Conservation (phyloP, 2,888 invertebrate species). For the Tuta absoluta region DNA sequence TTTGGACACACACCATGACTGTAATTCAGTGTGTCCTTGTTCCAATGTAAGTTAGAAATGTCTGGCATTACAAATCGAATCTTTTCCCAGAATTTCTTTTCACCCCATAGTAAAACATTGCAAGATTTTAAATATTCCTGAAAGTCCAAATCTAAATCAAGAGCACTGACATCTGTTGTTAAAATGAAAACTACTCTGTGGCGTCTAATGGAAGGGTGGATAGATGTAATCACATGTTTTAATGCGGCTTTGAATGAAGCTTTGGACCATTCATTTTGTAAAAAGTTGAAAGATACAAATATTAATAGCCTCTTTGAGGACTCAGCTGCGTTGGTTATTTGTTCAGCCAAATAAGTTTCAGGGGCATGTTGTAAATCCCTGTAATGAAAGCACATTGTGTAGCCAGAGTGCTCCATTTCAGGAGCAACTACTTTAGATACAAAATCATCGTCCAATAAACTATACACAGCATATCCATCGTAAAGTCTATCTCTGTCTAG, state of each 20-base stretch:
- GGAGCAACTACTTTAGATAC: slow-evolving; percentile 85
- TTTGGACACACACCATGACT: slow-evolving; percentile 79
- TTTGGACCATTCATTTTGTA: slow-evolving; percentile 91
- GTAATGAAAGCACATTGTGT: slow-evolving; percentile 85
- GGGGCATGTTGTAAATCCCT: slow-evolving; percentile 83
- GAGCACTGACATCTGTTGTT: slow-evolving; percentile 85
- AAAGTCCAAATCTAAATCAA: slow-evolving; percentile 88
- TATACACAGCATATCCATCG: slow-evolving; percentile 94
- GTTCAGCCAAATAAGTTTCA: slow-evolving; percentile 82
- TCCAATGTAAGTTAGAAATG: slow-evolving; percentile 82
- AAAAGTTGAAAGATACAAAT: slow-evolving; percentile 89
- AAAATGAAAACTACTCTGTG: slow-evolving; percentile 81
- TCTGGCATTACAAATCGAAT: slow-evolving; percentile 92
- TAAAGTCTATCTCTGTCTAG: slow-evolving; percentile 86
- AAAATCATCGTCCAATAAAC: slow-evolving; percentile 88
- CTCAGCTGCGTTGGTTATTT: slow-evolving; percentile 83
- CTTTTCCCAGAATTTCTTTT: slow-evolving; percentile 94
- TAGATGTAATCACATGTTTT: slow-evolving; percentile 84
- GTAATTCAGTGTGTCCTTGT: slow-evolving; percentile 79
- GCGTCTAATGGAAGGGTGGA: slow-evolving; percentile 84
- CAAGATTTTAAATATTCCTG: slow-evolving; percentile 86
- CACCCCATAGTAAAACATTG: slow-evolving; percentile 88
- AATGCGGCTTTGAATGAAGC: slow-evolving; percentile 90
- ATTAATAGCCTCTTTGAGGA: slow-evolving; percentile 87
- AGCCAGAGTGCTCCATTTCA: slow-evolving; percentile 87